Base-by-base conservation (phyloP, 23 tunicate genomes). In the Ciona savignyi region DNA sequence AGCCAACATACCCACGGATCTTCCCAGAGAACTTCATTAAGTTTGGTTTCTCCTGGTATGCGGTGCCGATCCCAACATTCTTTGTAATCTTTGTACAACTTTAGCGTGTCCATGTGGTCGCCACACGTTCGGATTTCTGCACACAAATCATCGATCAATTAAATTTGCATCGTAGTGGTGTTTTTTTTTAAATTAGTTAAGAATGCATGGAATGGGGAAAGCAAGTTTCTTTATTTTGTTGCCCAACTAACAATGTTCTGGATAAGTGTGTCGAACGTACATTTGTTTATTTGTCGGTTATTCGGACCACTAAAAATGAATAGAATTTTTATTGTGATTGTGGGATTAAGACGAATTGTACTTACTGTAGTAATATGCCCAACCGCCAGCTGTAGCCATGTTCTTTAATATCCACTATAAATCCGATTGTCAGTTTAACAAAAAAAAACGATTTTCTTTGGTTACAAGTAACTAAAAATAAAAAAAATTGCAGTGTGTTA, bases 41-140 rank as follows among this genome's bases (percentile, higher is more conserved):
- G 30, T 49, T 74, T 74, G 56, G 60, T 30, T 51, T 81, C 86
- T 27, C 86, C 86, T 19, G 86, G 86, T 32, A 81, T 81, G 25
- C 86, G 63, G 35, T 81, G 86, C 28, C 49, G 24, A n/a, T 81
- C 79, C 86, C 86, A 81, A 28, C 29, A 81, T 6, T 23, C 28
- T 23, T 81, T 81, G 74, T 81, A 81, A 34, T 81, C 86, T 27
- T 51, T 74, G 49, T 81, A 81, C 35, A 78, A 51, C 19, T 74
- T 74, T 0, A 81, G 51, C 6, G 79, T 64, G 66, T 81, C 86
- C 86, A 81, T 81, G 73, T 81, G 86, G 66, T 81, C 86, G 72
- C 63, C 35, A 27, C 61, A n/a, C 3, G 76, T n/a, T 1, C 76
- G 76, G 21, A 72, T 72, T 49, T 49, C 76, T 72, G 25, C 2